These are phyloP conservation scores for Aphelocoma coerulescens DNA, from an alignment of 2,113 vertebrate species.

Conservation along the genomic window DNA sequence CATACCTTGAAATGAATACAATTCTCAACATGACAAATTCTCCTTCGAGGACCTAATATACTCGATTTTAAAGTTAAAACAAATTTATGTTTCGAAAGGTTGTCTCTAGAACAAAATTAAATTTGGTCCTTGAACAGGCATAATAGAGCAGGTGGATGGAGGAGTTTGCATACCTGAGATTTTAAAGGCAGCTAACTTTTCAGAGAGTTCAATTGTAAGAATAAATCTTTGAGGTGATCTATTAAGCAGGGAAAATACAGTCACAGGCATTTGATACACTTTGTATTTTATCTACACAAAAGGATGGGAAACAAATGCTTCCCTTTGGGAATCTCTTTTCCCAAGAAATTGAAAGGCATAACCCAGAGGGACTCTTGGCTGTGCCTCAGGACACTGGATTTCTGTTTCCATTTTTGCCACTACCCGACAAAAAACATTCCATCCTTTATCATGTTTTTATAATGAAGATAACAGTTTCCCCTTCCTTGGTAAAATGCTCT, in stretches of 20 bases:
- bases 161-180: background rate
- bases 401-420: background rate
- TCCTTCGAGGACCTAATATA: background rate
- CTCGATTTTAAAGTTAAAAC: background rate
- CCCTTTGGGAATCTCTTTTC: background rate
- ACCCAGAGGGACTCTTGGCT: background rate
- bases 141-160: background rate
- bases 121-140: background rate
- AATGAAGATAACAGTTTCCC: background rate
- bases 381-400: background rate
- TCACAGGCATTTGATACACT: background rate
- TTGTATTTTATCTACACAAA: background rate
- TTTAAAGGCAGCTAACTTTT: conserved; percentile 11
- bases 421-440: background rate
- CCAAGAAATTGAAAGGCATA: background rate
- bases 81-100: background rate
- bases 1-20: background rate
- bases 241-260: background rate
- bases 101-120: background rate
- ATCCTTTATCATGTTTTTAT: background rate
- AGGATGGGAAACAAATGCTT: background rate
- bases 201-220: background rate
- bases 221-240: background rate
- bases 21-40: background rate
- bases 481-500: background rate